phyloP scores from a whole-genome alignment of 2,797 vertebrate genomes.

The Oreonectes daqikongensis region DNA sequence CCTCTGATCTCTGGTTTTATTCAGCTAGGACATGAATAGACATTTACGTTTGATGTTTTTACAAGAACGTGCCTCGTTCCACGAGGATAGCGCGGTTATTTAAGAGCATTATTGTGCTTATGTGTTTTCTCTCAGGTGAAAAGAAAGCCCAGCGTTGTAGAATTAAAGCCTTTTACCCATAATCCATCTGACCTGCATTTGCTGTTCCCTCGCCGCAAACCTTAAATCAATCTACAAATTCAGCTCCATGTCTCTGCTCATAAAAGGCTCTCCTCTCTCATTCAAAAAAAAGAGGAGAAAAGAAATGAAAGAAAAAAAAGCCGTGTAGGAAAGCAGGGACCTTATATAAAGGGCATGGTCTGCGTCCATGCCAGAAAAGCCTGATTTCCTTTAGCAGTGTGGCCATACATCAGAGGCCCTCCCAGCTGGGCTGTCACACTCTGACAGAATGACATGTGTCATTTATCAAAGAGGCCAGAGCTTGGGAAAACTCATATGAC shows the following conservation, averaged over 20 bases:
- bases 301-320: constrained; percentile 43
- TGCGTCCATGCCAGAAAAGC: constrained; percentile 91
- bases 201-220: constrained; percentile 46
- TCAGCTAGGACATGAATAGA: constrained; percentile 1
- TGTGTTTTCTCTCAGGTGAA: constrained; percentile 26
- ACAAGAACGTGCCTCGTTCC: not conserved
- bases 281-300: constrained; percentile 46
- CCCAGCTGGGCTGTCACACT: constrained; percentile 98
- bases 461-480: constrained; percentile 99
- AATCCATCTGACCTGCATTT: constrained; percentile 50
- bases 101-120: constrained; percentile 56
- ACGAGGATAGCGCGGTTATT: constrained; percentile 34
- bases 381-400: constrained; percentile 96
- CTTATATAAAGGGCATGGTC: constrained; percentile 91
- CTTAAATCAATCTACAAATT: constrained; percentile 60
- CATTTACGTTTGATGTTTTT: constrained; percentile 18
- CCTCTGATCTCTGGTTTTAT: constrained; percentile 71
- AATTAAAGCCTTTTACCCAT: constrained; percentile 55
- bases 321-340: constrained; percentile 81
- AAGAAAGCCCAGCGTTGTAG: constrained; percentile 52
- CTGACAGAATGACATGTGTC: constrained; percentile 99
- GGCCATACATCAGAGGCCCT: constrained; percentile 97
- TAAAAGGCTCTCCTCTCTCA: constrained; percentile 48
- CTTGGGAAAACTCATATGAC: constrained; percentile 95
- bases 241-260: constrained; percentile 44